Evolutionary conservation across 2,113 vertebrate genomes (phyloP), one percentile per base, ranked within the genome.

Genomic region (Genyomyrus donnyi): DNA sequence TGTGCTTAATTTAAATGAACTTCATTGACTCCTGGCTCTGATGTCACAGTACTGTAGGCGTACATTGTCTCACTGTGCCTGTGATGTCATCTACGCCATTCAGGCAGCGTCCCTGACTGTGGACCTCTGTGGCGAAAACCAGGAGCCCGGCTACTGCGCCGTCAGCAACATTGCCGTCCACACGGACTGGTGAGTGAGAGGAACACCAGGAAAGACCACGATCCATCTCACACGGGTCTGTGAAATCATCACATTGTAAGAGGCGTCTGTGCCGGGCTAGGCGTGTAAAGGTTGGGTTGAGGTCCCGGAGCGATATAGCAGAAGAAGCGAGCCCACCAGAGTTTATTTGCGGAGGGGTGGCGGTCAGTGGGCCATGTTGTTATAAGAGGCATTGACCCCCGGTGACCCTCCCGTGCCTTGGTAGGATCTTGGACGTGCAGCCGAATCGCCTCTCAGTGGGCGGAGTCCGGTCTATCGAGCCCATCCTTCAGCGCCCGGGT

Each of bases 91-190:
- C 48, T 1, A 86, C 31, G 21, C 56, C 8, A 46, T 56, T 2
- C 74, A 99, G 98, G 98, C 97, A 2, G 98, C 98, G 0, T 99
- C 98, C 2, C 94, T 99, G 91, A 99, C 98, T 0, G 97, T 99
- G 88, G 98, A 99, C 93, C 95, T 97, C 27, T 99, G 98, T 91
- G 96, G 97, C 0, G 98, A 99, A 35, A 97, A 97, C 92, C 97
- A 98, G 93, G 98, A 99, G 87, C 95, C 97, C 5, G 98, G 97
- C 27, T 99, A 98, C 91, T 99, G 98, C 90, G 96, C 98, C 15
- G 97, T 99, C 90, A 99, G 98, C 94, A 98, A 96, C 10, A 96
- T 98, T 91, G 98, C 97, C 0, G 96, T 97, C 50, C 97, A 98
- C 46, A 96, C 96, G 0, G 98, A 99, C 94, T 99, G 98, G 98